Conservation (phyloP, 2,888 invertebrate species). For the Ornithoptera alexandrae region DNA sequence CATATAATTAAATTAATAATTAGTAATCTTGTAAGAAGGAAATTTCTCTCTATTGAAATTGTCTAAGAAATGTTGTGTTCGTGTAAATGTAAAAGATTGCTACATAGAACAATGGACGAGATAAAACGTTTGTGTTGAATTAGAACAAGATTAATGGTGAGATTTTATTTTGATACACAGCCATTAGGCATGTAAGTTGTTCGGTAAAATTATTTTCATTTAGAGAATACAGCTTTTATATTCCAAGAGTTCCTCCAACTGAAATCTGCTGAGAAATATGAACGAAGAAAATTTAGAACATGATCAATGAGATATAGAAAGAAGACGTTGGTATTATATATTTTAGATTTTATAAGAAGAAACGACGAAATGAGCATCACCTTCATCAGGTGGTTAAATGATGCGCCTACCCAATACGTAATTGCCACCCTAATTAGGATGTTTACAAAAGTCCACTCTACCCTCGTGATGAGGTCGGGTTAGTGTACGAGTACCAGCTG, state of each 20-base stretch:
- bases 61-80: not conserved
- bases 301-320: too few relatives aligned
- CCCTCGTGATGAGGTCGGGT: too few relatives aligned
- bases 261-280: not conserved
- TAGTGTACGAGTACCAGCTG: too few relatives aligned
- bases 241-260: too few relatives aligned
- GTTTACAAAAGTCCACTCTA: too few relatives aligned
- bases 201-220: not conserved
- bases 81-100: not conserved
- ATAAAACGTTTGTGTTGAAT: not conserved
- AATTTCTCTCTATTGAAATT: not conserved
- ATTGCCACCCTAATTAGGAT: too few relatives aligned
- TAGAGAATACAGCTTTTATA: not conserved
- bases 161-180: constrained; percentile 1
- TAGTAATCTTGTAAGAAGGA: not conserved
- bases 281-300: too few relatives aligned
- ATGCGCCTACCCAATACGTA: too few relatives aligned
- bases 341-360: too few relatives aligned
- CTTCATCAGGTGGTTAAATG: too few relatives aligned
- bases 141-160: constrained; percentile 7
- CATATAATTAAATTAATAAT: not conserved
- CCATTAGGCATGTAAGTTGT: constrained; percentile 1
- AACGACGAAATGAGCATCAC: too few relatives aligned
- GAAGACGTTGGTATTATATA: too few relatives aligned
- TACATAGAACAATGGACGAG: constrained; percentile 14